Conservation (phyloP, 1,140 invertebrate genomes). For the Drosophila auraria region DNA sequence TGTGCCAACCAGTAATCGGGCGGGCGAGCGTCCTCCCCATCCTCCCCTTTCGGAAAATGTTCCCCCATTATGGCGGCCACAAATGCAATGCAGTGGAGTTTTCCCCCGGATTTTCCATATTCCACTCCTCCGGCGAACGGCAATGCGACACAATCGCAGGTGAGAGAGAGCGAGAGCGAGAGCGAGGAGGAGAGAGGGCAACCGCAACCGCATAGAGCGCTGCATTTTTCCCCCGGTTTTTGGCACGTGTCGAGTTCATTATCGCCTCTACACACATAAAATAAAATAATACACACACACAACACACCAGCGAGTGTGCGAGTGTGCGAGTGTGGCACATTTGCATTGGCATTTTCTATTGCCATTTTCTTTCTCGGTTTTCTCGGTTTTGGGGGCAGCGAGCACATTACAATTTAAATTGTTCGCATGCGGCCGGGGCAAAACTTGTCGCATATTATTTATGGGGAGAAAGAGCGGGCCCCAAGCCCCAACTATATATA, state of each 20-base stretch:
- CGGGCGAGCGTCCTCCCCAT: not conserved
- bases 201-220: constrained; percentile 38
- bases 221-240: constrained; percentile 36
- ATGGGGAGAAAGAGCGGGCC: constrained; percentile 19
- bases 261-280: constrained; percentile 59
- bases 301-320: not conserved
- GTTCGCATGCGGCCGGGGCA: constrained; percentile 63
- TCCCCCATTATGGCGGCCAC: constrained; percentile 60
- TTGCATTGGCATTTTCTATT: constrained; percentile 67
- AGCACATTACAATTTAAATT: constrained; percentile 75
- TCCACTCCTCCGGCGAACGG: constrained; percentile 11
- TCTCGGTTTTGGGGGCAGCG: constrained; percentile 44
- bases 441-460: constrained; percentile 80
- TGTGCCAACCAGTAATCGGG: constrained; percentile 50
- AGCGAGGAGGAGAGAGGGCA: not conserved
- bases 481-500: not conserved
- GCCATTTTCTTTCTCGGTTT: constrained; percentile 52
- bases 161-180: not conserved
- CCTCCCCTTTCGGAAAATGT: constrained; percentile 6
- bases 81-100: constrained; percentile 68
- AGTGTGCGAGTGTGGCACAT: constrained; percentile 11
- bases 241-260: constrained; percentile 74
- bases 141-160: constrained; percentile 51
- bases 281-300: constrained; percentile 23
- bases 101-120: constrained; percentile 20